phyloP scores from a whole-genome alignment of 2,113 vertebrate genomes.

The Miniopterus natalensis region DNA sequence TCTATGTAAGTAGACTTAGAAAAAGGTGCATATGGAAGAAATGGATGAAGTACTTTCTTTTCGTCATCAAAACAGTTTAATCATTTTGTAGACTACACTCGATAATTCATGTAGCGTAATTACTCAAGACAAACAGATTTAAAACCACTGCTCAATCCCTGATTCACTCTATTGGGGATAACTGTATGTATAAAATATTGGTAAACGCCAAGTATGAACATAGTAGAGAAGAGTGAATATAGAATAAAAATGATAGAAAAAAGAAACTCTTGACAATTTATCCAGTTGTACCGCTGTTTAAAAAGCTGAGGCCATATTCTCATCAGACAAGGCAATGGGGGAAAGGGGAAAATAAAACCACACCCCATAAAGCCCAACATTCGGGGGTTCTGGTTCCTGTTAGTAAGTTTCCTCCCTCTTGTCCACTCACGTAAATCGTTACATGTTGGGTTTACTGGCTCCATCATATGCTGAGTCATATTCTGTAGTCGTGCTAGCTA shows the following conservation, averaged over 20 bases:
- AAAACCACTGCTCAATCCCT: neutral
- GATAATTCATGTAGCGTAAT: neutral
- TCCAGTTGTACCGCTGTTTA: neutral
- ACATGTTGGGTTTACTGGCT: neutral
- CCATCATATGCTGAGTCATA: neutral
- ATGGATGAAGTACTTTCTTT: neutral
- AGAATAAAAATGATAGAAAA: constrained; percentile 9
- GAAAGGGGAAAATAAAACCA: neutral
- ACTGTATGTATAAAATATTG: neutral
- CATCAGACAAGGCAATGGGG: neutral
- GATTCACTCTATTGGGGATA: neutral
- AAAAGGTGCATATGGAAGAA: neutral
- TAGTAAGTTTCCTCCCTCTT: neutral
- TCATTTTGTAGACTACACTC: neutral
- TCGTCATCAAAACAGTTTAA: neutral
- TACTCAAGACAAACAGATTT: neutral
- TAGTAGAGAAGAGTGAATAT: neutral
- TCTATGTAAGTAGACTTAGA: constrained; percentile 8
- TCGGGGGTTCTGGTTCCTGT: neutral
- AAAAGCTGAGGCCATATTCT: neutral
- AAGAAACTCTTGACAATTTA: neutral
- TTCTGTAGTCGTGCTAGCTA: neutral
- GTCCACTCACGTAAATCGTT: neutral
- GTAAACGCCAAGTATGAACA: neutral
- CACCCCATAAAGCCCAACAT: neutral